phyloP scores from a whole-genome alignment of 2,113 vertebrate genomes.

The Tursiops truncatus region DNA sequence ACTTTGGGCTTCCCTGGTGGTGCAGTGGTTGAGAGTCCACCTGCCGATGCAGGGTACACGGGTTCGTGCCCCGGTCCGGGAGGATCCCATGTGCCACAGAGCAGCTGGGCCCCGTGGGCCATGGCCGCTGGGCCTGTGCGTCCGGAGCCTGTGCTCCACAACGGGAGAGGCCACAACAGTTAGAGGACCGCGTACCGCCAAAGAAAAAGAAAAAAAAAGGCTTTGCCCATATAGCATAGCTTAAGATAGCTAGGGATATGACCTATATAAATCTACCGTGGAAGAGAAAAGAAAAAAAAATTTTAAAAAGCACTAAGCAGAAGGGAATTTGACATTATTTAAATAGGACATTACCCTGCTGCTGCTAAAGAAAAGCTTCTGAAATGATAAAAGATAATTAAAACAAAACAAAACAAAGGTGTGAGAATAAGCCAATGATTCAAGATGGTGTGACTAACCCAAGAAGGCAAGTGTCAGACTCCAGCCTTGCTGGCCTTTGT shows the following conservation, averaged over 20 bases:
- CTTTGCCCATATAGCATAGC: not conserved
- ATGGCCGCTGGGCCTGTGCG: too few relatives aligned
- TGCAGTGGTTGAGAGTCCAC: too few relatives aligned
- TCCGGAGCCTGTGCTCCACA: too few relatives aligned
- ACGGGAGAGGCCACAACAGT: too few relatives aligned
- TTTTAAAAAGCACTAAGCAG: not conserved
- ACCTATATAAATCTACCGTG: not conserved
- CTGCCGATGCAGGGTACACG: too few relatives aligned
- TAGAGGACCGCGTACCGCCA: too few relatives aligned
- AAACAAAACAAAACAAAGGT: not conserved
- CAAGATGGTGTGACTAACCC: not conserved
- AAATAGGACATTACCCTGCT: not conserved
- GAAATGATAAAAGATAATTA: not conserved
- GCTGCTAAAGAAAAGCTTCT: constrained; percentile 22
- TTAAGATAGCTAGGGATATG: not conserved
- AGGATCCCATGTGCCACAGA: too few relatives aligned
- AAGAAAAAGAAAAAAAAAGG: not conserved
- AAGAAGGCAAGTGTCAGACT: not conserved
- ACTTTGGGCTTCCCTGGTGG: not conserved
- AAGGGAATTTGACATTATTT: constrained; percentile 24
- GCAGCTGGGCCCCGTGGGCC: too few relatives aligned
- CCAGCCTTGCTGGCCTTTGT: not conserved
- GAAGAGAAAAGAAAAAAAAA: not conserved
- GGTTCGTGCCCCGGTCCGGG: too few relatives aligned
- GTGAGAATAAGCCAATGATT: not conserved